Evolutionary conservation across 2,888 invertebrate species (phyloP).

Genomic region (Odontomyia ornata): DNA sequence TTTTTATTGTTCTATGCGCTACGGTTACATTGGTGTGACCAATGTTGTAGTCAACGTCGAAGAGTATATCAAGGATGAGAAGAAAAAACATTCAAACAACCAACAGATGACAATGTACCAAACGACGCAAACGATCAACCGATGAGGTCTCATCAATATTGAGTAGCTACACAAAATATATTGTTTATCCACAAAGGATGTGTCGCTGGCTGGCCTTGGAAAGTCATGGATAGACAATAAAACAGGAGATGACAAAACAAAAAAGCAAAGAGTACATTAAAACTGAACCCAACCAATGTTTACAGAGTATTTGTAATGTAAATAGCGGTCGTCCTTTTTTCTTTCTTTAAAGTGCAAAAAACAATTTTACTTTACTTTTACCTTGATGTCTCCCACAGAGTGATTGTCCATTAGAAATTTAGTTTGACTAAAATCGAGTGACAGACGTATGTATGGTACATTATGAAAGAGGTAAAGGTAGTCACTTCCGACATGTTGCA

Average conservation of each 20-base stretch:
- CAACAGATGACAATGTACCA: background rate
- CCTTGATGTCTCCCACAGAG: background rate
- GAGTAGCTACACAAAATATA: slow-evolving; percentile 25
- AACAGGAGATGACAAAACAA: background rate
- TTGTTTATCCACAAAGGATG: too few relatives aligned
- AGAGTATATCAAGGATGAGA: background rate
- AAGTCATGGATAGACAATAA: background rate
- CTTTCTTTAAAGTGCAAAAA: background rate
- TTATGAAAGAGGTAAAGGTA: background rate
- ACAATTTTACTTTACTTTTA: background rate
- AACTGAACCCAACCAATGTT: slow-evolving; percentile 35
- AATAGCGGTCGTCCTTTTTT: slow-evolving; percentile 46
- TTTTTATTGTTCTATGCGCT: slow-evolving; percentile 39
- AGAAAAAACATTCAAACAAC: background rate
- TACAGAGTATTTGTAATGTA: slow-evolving; percentile 45
- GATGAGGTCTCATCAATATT: slow-evolving; percentile 24
- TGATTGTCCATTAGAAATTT: background rate
- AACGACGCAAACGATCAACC: background rate
- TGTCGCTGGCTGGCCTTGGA: background rate
- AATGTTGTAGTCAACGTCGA: background rate
- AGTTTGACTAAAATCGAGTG: background rate
- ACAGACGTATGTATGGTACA: background rate
- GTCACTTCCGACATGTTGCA: slow-evolving; percentile 1
- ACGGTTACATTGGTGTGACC: slow-evolving; percentile 29
- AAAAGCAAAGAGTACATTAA: background rate